A percentile compares a stretch with the other conserved stretches of the same genome.
Evolutionary conservation across 2,888 invertebrate genomes (phyloP).

Genomic region (Panzeria rudis): DNA sequence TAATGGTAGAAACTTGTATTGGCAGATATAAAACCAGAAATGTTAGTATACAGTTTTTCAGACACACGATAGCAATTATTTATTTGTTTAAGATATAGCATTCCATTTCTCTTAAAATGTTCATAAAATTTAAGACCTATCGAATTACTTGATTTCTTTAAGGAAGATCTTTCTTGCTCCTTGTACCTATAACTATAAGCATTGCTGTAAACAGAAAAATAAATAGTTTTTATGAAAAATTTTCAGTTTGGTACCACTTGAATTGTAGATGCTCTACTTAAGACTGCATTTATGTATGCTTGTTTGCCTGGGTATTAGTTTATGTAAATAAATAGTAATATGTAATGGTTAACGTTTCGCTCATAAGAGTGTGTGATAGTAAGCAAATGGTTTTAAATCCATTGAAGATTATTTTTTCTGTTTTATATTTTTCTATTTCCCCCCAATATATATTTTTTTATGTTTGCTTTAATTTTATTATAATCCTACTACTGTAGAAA

Average conservation of each 20-base stretch:
- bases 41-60: too few relatives aligned
- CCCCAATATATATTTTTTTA: background rate
- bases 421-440: slow-evolving; percentile 40
- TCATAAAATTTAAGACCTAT: too few relatives aligned
- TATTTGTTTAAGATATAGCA: too few relatives aligned
- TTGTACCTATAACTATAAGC: too few relatives aligned
- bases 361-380: background rate
- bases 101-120: too few relatives aligned
- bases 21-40: too few relatives aligned
- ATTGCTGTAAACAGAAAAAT: too few relatives aligned
- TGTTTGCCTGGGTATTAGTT: background rate
- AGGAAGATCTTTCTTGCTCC: too few relatives aligned
- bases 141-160: too few relatives aligned
- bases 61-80: too few relatives aligned
- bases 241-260: slow-evolving; percentile 24
- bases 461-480: slow-evolving; percentile 66
- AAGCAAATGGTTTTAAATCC: slow-evolving; percentile 32
- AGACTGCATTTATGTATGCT: background rate
- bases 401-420: background rate
- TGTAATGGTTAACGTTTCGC: slow-evolving; percentile 2
- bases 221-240: background rate
- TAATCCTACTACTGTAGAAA: slow-evolving; percentile 52
- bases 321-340: slow-evolving; percentile 37
- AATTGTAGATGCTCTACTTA: slow-evolving; percentile 34
- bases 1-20: too few relatives aligned